Percentiles rank a stretch among this genome's conserved stretches.
Evolutionary conservation across 2,888 invertebrate species (phyloP).

Genomic region (Lochmaea capreae): DNA sequence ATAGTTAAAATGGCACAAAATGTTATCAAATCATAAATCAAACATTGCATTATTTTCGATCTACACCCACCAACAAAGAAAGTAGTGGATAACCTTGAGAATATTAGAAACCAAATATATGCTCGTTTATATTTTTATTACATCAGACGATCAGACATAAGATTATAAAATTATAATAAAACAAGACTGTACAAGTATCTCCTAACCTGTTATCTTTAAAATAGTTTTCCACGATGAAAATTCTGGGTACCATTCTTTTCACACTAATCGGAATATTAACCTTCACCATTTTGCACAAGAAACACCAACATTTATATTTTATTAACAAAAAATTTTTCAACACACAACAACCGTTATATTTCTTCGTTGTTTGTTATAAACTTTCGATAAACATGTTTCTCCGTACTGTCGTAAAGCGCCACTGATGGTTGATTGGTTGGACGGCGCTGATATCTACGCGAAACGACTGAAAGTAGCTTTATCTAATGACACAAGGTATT

Average conservation of each 20-base stretch:
- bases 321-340: background rate
- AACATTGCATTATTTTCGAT: too few species aligned
- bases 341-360: conserved; percentile 19
- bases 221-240: conserved; percentile 50
- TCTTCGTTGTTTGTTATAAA: conserved; percentile 7
- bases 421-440: background rate
- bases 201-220: conserved; percentile 45
- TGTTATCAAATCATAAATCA: too few species aligned
- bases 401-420: conserved; percentile 21
- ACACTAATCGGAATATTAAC: conserved; percentile 42
- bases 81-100: background rate
- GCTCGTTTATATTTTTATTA: background rate
- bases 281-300: conserved; percentile 43
- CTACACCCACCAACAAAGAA: background rate
- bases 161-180: background rate
- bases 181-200: background rate
- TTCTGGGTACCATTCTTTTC: conserved; percentile 42
- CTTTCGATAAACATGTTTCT: conserved; percentile 11
- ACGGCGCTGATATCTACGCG: conserved; percentile 10
- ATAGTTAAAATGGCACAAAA: too few species aligned
- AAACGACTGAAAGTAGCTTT: conserved; percentile 40
- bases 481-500: conserved; percentile 45
- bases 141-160: background rate
- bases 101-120: background rate
- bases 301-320: conserved; percentile 7